Conservation (phyloP, 2,888 invertebrate species). For the Leptinotarsa peninsularis region DNA sequence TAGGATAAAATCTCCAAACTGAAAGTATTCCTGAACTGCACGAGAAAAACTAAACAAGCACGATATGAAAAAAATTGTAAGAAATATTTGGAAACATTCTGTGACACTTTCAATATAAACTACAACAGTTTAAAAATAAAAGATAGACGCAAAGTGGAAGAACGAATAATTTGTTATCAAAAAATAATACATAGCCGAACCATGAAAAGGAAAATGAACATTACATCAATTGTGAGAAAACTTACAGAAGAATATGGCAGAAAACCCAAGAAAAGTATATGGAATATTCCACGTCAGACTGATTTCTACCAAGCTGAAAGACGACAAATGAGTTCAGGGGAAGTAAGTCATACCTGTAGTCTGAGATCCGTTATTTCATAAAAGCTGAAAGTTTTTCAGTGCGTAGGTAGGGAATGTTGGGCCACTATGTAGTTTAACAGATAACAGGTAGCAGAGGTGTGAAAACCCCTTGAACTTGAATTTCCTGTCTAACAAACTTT, state of each 20-base stretch:
- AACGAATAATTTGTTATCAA: conserved; percentile 41
- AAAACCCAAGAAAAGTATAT: neutral
- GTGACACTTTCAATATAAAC: conserved; percentile 38
- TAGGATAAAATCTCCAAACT: conserved; percentile 48
- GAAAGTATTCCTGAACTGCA: conserved; percentile 36
- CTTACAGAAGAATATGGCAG: conserved; percentile 34
- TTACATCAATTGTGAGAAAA: conserved; percentile 42
- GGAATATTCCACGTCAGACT: neutral
- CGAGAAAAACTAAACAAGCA: conserved; percentile 9
- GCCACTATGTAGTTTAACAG: too few relatives aligned
- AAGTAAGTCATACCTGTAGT: neutral
- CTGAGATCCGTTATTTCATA: too few relatives aligned
- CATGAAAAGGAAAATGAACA: conserved; percentile 36
- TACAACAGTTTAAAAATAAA: conserved; percentile 25
- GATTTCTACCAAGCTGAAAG: neutral
- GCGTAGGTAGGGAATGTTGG: too few relatives aligned
- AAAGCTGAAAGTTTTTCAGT: too few relatives aligned
- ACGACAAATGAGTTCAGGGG: neutral
- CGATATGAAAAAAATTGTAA: conserved; percentile 28
- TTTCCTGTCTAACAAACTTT: too few relatives aligned
- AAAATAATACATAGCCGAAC: conserved; percentile 26
- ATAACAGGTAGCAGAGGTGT: too few relatives aligned
- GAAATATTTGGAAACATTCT: conserved; percentile 38
- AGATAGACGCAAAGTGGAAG: conserved; percentile 31
- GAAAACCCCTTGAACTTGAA: too few relatives aligned